Evolutionary conservation across 2,797 vertebrate species (phyloP).

Genomic region (Sebastes taczanowskii): DNA sequence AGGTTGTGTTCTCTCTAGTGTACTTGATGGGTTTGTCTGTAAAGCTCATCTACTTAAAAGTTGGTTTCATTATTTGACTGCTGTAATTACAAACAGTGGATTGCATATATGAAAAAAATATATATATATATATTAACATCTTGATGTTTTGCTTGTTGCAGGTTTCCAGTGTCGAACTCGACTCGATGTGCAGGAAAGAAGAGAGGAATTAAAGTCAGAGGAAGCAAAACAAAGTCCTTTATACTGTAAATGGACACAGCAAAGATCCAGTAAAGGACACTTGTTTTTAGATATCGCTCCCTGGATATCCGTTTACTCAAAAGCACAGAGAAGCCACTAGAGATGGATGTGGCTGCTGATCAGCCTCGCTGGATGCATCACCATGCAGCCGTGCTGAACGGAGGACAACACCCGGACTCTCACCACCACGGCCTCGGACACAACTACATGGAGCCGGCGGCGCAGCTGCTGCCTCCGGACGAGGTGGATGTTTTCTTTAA

Average conservation of each 20-base stretch:
- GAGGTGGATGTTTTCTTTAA: constrained; percentile 99
- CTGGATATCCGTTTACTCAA: constrained; percentile 47
- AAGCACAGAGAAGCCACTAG: constrained; percentile 4
- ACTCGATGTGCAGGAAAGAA: constrained; percentile 28
- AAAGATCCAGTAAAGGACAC: constrained; percentile 35
- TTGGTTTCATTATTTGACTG: too few species aligned
- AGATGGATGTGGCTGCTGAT: constrained; percentile 88
- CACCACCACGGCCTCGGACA: constrained; percentile 91
- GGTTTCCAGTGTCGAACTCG: constrained; percentile 59
- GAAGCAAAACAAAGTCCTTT: background rate
- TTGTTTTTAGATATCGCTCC: constrained; percentile 1
- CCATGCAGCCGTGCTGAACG: constrained; percentile 88
- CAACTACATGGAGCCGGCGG: constrained; percentile 93
- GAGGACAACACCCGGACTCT: constrained; percentile 88
- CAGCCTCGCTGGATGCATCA: constrained; percentile 98
- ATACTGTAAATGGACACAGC: constrained; percentile 39
- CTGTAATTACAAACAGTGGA: too few species aligned
- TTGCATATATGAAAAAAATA: too few species aligned
- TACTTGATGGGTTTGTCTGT: too few species aligned
- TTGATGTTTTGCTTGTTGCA: constrained; percentile 58
- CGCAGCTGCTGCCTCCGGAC: constrained; percentile 93
- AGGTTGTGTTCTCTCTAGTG: too few species aligned
- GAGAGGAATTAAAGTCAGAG: constrained; percentile 31
- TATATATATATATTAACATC: constrained; percentile 2
- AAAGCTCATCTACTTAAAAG: too few species aligned